These are phyloP conservation scores for Zelostemma sp. DNA, from an alignment of 1,140 invertebrate species.

Conservation along the genomic window DNA sequence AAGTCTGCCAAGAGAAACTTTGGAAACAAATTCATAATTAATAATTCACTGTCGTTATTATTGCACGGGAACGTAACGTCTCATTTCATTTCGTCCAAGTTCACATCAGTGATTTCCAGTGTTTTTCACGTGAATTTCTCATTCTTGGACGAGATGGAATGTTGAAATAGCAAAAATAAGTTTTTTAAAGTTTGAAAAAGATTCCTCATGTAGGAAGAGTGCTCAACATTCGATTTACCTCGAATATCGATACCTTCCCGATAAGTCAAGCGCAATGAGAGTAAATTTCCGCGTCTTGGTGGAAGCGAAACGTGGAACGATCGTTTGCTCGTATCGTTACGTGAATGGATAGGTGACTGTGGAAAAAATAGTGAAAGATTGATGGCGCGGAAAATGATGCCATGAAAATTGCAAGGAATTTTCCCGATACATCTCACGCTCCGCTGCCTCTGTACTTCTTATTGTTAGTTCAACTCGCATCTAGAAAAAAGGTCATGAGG, in stretches of 20 bases:
- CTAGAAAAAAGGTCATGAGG: constrained; percentile 7
- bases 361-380: constrained; percentile 33
- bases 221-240: constrained; percentile 16
- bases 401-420: constrained; percentile 29
- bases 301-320: constrained; percentile 7
- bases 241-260: constrained; percentile 4
- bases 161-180: too few species aligned
- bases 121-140: too few species aligned
- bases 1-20: too few species aligned
- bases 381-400: constrained; percentile 28
- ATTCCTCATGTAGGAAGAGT: not conserved
- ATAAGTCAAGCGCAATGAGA: constrained; percentile 26
- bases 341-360: constrained; percentile 33
- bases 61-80: too few species aligned
- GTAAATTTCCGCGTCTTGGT: constrained; percentile 18
- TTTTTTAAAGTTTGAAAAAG: too few species aligned
- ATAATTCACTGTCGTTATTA: too few species aligned
- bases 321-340: constrained; percentile 36
- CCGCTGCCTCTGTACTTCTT: constrained; percentile 9
- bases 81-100: too few species aligned
- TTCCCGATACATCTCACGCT: constrained; percentile 4
- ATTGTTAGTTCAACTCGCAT: constrained; percentile 15
- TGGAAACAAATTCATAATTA: too few species aligned
- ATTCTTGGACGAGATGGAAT: too few species aligned
- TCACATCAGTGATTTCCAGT: too few species aligned